Evolutionary conservation across 2,113 vertebrate genomes (phyloP).

Genomic region (Cavia porcellus): DNA sequence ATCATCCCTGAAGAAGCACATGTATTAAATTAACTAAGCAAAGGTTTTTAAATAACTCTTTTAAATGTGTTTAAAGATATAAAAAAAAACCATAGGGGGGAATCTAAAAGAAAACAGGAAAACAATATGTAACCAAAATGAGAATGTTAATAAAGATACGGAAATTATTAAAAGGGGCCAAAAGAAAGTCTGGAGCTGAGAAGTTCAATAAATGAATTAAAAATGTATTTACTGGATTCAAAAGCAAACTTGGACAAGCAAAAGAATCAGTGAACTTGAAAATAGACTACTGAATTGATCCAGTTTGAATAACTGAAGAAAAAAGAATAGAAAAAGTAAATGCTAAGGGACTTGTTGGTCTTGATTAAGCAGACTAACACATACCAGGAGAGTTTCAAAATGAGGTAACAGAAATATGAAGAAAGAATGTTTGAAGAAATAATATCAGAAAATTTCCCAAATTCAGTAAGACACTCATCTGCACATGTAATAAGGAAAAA

Average conservation of each 20-base stretch:
- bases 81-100: not conserved
- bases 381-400: not conserved
- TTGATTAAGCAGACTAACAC: not conserved
- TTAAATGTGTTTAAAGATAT: not conserved
- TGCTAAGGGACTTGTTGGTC: not conserved
- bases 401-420: not conserved
- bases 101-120: not conserved
- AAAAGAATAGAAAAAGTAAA: not conserved
- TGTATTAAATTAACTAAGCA: not conserved
- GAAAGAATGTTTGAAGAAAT: not conserved
- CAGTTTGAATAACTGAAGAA: not conserved
- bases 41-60: not conserved
- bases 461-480: not conserved
- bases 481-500: not conserved
- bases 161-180: conserved; percentile 21
- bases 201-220: not conserved
- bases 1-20: not conserved
- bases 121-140: not conserved
- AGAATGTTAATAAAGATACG: not conserved
- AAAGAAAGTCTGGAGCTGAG: not conserved
- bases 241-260: not conserved
- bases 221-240: not conserved
- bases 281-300: not conserved
- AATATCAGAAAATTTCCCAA: not conserved
- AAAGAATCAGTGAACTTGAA: not conserved